Base-by-base conservation (phyloP, 2,888 invertebrate species). In the Acholoe squamosa region DNA sequence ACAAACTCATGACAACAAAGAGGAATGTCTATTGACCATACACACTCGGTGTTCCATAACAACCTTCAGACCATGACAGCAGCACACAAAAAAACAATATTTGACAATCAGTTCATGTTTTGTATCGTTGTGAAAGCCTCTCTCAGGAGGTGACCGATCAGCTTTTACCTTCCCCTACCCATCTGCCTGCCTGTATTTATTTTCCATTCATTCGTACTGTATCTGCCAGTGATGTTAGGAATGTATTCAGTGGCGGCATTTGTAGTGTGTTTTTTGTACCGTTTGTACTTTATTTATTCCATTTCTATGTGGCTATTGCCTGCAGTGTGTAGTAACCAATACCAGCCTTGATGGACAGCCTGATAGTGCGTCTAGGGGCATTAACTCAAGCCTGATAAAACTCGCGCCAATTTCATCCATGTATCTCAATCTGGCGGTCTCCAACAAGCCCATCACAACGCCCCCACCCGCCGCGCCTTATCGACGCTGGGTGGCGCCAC, bases 31-130 rank as follows among this genome's bases (percentile, higher is more conserved):
- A 61, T 61, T 14, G 61, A 19, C 22, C 61, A 61, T 19, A n/a
- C 61, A 61, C 22, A n/a, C 61, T 19, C 14, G 3, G n/a, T 61
- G 61, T 61, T 61, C 61, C 61, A 61, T 61, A 19, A 61, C 61
- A n/a, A 61, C 61, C 61, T 0, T 61, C 19, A 43, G 43, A n/a
- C 14, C 12, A 61, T 61, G 5, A 61, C 22, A 61, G 19, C 61
- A 61, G 61, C 3, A n/a, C 61, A 61, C n/a, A n/a, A n/a, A n/a
- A n/a, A n/a, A 61, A 61, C 61, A n/a, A 61, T 61, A 14, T n/a
- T n/a, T 61, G 61, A 61, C 61, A 61, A n/a, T n/a, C n/a, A 61
- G 61, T n/a, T n/a, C 61, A 61, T 3, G 61, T n/a, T 61, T 61
- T 43, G 43, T 43, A 43, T 43, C 43, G 43, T 10, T 7, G 43